Conservation (phyloP, 2,797 vertebrate genomes). For the Oophaga sylvatica region DNA sequence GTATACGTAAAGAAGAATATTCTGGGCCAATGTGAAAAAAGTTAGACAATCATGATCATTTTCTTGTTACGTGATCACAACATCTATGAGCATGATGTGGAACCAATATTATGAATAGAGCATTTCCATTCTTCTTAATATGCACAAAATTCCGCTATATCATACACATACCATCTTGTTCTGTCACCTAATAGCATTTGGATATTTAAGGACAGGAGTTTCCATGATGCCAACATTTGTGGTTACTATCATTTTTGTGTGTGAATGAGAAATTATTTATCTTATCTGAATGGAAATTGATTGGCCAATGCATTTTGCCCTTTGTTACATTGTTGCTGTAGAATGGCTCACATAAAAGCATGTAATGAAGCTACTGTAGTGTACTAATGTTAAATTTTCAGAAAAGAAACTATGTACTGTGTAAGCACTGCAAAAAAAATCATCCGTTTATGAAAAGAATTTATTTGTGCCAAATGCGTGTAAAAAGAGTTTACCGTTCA, state of each 20-base stretch:
- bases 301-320: constrained; percentile 69
- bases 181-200: background rate
- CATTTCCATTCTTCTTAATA: background rate
- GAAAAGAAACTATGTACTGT: constrained; percentile 76
- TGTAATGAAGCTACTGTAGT: constrained; percentile 75
- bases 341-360: constrained; percentile 78
- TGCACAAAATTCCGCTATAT: background rate
- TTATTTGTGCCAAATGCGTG: constrained; percentile 80
- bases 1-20: background rate
- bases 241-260: constrained; percentile 27
- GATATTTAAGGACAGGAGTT: constrained; percentile 63
- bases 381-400: constrained; percentile 74
- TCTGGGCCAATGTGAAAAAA: background rate
- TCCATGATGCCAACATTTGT: constrained; percentile 63
- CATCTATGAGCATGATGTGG: constrained; percentile 2
- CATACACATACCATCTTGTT: constrained; percentile 22
- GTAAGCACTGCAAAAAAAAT: constrained; percentile 76
- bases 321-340: constrained; percentile 71
- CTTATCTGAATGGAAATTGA: constrained; percentile 68
- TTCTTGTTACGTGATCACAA: background rate
- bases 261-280: constrained; percentile 66
- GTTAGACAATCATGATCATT: background rate
- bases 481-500: constrained; percentile 75
- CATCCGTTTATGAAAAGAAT: constrained; percentile 75
- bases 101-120: constrained; percentile 18